These are phyloP conservation scores for Agonopterix alstromeriana DNA, from an alignment of 2,888 invertebrate species.

Conservation along the genomic window DNA sequence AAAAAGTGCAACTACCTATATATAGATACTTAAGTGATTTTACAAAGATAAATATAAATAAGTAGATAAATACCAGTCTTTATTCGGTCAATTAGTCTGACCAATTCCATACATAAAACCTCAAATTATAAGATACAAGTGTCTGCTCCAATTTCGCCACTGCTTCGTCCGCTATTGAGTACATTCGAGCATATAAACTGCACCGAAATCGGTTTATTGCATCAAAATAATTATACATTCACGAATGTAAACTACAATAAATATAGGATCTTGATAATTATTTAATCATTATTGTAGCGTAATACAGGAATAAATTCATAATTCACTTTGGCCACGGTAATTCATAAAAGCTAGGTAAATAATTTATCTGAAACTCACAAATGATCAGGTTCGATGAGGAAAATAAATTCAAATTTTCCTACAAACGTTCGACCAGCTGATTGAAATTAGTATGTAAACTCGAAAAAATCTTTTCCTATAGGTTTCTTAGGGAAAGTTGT, in stretches of 20 bases:
- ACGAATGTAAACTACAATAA: neutral
- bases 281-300: neutral
- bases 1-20: too few relatives aligned
- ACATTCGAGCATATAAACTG: neutral
- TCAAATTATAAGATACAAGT: neutral
- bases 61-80: too few relatives aligned
- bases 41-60: too few relatives aligned
- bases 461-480: too few relatives aligned
- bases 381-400: too few relatives aligned
- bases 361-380: neutral
- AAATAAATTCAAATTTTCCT: too few relatives aligned
- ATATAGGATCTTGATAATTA: neutral
- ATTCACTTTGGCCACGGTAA: neutral
- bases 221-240: neutral
- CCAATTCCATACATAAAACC: neutral
- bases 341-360: neutral
- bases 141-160: neutral
- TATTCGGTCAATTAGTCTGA: neutral
- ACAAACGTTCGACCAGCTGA: too few relatives aligned
- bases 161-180: neutral
- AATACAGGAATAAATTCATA: too few relatives aligned
- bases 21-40: too few relatives aligned
- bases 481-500: too few relatives aligned
- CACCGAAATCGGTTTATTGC: slow-evolving; percentile 1
- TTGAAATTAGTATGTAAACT: too few relatives aligned